Conservation (phyloP, 2,888 invertebrate species). For the Mactromeris polynyma region DNA sequence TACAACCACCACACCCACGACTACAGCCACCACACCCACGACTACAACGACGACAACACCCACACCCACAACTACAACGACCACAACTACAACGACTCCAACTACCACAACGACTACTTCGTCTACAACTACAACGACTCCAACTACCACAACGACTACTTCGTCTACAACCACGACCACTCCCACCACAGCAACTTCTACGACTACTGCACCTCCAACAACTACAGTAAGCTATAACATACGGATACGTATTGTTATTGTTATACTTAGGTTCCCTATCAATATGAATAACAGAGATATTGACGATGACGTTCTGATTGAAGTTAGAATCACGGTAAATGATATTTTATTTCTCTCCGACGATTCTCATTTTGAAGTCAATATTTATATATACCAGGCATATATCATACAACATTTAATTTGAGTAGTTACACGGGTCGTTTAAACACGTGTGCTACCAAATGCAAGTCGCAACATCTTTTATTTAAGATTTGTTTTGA, state of each 20-base stretch:
- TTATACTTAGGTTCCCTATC: neutral
- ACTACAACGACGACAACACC: constrained; percentile 17
- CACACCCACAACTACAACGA: constrained; percentile 6
- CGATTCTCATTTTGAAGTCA: too few species aligned
- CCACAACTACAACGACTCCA: constrained; percentile 17
- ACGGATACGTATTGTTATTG: neutral
- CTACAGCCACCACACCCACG: constrained; percentile 13
- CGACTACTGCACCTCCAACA: constrained; percentile 3
- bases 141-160: constrained; percentile 1
- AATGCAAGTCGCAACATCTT: too few species aligned
- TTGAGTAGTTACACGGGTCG: too few species aligned
- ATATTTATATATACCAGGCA: too few species aligned
- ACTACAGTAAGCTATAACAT: neutral
- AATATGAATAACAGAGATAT: neutral
- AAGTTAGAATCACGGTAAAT: neutral
- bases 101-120: neutral
- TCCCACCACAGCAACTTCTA: neutral
- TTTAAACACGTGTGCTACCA: too few species aligned
- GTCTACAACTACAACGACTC: neutral
- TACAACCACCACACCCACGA: constrained; percentile 16
- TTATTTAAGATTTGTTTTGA: too few species aligned
- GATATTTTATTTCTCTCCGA: too few species aligned
- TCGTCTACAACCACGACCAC: constrained; percentile 10
- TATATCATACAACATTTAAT: too few species aligned
- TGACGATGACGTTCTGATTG: neutral